Conservation (phyloP, 2,797 vertebrate species). For the Chelmon rostratus region DNA sequence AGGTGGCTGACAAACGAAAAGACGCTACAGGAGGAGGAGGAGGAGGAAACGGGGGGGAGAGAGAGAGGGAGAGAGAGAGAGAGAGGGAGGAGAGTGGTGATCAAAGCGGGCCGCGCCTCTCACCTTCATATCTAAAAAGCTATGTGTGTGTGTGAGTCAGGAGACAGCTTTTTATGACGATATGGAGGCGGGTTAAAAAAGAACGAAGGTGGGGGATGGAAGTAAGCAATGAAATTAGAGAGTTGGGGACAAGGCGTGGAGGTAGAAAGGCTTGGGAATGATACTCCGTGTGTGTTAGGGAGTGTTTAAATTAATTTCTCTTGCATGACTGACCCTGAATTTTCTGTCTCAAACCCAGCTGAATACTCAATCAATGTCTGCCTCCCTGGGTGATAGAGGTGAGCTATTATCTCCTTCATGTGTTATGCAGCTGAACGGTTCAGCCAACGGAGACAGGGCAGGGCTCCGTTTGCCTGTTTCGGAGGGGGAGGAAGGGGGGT, state of each 20-base stretch:
- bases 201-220: background rate
- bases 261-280: background rate
- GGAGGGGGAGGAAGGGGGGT: background rate
- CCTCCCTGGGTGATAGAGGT: conserved; percentile 31
- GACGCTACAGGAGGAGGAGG: conserved; percentile 23
- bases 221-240: conserved; percentile 10
- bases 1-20: conserved; percentile 57
- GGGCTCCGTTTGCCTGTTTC: conserved; percentile 14
- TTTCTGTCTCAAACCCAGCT: conserved; percentile 10
- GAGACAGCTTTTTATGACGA: conserved; percentile 36
- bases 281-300: background rate
- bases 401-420: conserved; percentile 24
- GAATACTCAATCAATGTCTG: conserved; percentile 37
- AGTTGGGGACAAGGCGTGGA: background rate
- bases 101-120: conserved; percentile 50
- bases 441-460: conserved; percentile 39
- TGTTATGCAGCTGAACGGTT: conserved; percentile 35
- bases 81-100: conserved; percentile 31
- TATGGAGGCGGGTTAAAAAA: conserved; percentile 16
- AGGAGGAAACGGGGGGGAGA: conserved; percentile 11
- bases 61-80: background rate
- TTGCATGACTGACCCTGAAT: conserved; percentile 9
- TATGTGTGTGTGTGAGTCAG: conserved; percentile 15
- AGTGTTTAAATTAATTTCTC: conserved; percentile 1
- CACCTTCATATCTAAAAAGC: conserved; percentile 38